phyloP scores from a whole-genome alignment of 2,113 vertebrate genomes.

The Notechis scutatus region DNA sequence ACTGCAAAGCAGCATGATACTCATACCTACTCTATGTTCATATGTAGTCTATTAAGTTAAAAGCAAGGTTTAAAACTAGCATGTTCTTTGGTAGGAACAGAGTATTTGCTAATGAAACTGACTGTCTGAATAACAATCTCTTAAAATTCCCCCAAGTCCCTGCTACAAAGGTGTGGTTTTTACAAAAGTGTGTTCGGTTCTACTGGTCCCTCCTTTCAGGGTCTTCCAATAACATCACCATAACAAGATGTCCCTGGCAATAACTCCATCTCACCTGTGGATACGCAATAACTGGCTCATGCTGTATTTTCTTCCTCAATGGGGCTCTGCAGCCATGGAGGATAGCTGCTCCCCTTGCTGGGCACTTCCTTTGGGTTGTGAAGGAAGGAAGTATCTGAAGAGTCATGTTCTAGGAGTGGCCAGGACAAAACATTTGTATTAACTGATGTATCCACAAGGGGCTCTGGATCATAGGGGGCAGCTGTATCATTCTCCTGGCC shows the following conservation, averaged over 20 bases:
- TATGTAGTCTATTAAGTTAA: background rate
- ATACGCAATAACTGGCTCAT: slow-evolving; percentile 16
- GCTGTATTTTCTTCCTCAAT: slow-evolving; percentile 55
- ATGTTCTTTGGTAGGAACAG: background rate
- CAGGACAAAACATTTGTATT: slow-evolving; percentile 42
- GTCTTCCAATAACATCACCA: too few relatives aligned
- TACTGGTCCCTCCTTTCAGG: background rate
- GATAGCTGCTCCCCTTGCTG: slow-evolving; percentile 11
- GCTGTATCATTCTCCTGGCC: background rate
- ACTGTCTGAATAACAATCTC: background rate
- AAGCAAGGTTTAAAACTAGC: background rate
- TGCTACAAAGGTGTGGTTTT: background rate
- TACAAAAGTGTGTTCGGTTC: background rate
- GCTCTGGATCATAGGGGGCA: background rate
- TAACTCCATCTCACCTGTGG: background rate
- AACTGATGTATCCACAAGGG: slow-evolving; percentile 4
- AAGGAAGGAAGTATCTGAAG: slow-evolving; percentile 16
- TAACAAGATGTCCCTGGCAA: too few relatives aligned
- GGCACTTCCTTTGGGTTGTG: slow-evolving; percentile 9
- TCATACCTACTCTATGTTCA: background rate
- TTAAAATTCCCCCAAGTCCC: background rate
- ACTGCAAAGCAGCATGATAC: too few relatives aligned
- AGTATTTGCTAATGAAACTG: background rate
- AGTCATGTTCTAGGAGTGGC: slow-evolving; percentile 32
- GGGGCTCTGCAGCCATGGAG: slow-evolving; percentile 61